Conservation (phyloP, 2,113 vertebrate genomes). For the Callionymus lyra region DNA sequence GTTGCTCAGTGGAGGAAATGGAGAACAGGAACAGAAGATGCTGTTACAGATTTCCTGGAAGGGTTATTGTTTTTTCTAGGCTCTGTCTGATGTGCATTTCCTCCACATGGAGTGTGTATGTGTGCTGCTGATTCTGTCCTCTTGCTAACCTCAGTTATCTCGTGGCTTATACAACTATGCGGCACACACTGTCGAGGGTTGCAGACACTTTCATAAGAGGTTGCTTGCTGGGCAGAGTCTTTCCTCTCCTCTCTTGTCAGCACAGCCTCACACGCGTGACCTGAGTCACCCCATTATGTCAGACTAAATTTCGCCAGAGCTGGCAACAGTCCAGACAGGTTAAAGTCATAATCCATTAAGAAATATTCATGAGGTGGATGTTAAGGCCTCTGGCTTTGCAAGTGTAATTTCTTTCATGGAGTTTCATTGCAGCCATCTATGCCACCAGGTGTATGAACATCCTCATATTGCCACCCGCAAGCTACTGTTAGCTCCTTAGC, state of each 20-base stretch:
- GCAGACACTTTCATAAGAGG: constrained; percentile 31
- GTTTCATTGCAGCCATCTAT: too few species aligned
- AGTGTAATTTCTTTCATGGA: too few species aligned
- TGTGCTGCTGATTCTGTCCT: constrained; percentile 33
- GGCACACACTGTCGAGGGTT: constrained; percentile 30
- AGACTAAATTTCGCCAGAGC: constrained; percentile 1
- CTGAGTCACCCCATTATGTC: constrained; percentile 14
- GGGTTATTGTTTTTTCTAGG: neutral
- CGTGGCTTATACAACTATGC: constrained; percentile 39
- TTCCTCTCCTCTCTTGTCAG: constrained; percentile 15
- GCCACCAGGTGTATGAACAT: too few species aligned
- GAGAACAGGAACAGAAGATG: constrained; percentile 25
- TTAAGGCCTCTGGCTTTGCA: too few species aligned
- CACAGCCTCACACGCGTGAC: neutral
- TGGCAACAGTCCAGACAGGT: too few species aligned
- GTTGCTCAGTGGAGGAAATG: neutral
- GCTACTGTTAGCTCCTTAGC: too few species aligned
- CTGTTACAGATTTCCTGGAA: constrained; percentile 23
- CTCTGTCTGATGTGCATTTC: constrained; percentile 1
- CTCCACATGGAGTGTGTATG: constrained; percentile 9
- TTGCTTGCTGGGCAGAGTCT: constrained; percentile 23
- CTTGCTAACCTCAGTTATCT: constrained; percentile 33
- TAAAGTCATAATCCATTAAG: too few species aligned
- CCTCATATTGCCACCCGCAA: too few species aligned
- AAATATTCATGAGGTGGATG: too few species aligned